Conservation (phyloP, 2,113 vertebrate genomes). For the Dicerorhinus sumatrensis region DNA sequence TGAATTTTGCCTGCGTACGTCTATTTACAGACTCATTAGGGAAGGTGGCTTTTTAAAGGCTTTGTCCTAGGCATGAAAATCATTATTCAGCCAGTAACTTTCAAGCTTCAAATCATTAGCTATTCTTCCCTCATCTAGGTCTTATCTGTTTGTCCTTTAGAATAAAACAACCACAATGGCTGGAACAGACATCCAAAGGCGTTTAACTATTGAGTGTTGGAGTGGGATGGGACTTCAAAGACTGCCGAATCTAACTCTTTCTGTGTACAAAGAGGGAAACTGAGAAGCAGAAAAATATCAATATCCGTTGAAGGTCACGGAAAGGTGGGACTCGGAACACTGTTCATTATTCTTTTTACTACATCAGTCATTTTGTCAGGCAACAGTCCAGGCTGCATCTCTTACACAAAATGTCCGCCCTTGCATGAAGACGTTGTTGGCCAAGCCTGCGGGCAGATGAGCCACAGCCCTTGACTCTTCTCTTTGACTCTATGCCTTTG, state of each 20-base stretch:
- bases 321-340: not conserved
- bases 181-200: not conserved
- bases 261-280: conserved; percentile 44
- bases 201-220: not conserved
- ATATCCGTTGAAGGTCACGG: not conserved
- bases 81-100: conserved; percentile 26
- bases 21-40: not conserved
- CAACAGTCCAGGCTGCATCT: not conserved
- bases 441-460: not conserved
- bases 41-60: conserved; percentile 31
- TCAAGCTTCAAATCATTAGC: conserved; percentile 34
- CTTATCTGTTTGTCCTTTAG: conserved; percentile 55
- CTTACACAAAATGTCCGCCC: not conserved
- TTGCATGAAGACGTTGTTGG: not conserved
- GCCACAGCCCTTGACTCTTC: not conserved
- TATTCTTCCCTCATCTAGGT: conserved; percentile 23
- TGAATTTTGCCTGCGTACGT: not conserved
- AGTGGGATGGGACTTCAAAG: not conserved
- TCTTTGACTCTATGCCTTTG: conserved; percentile 2
- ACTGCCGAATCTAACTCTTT: not conserved
- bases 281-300: not conserved
- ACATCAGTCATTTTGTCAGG: not conserved
- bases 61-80: not conserved
- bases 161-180: not conserved
- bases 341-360: not conserved